Evolutionary conservation across 2,888 invertebrate genomes (phyloP).

Genomic region (Chalcis sispes): DNA sequence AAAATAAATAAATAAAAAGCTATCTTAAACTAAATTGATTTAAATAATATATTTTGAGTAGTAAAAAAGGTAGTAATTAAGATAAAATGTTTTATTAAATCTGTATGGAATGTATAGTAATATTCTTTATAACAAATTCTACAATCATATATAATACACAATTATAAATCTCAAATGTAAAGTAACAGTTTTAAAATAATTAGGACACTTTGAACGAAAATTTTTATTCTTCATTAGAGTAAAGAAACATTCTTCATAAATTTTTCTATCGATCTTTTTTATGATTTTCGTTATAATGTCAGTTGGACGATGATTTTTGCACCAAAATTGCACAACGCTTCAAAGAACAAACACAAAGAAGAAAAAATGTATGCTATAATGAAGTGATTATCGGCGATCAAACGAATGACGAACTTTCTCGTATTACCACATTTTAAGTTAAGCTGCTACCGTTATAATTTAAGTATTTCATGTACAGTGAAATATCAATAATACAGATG

Average conservation of each 20-base stretch:
- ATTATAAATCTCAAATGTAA: constrained; percentile 56
- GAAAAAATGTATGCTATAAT: constrained; percentile 30
- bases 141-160: constrained; percentile 53
- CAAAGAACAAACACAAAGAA: constrained; percentile 39
- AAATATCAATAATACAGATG: constrained; percentile 22
- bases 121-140: constrained; percentile 51
- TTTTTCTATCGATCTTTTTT: constrained; percentile 24
- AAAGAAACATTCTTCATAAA: constrained; percentile 30
- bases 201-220: constrained; percentile 50
- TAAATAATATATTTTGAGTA: constrained; percentile 41
- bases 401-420: constrained; percentile 31
- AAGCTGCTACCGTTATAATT: not conserved
- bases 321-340: constrained; percentile 54
- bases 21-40: constrained; percentile 38
- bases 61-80: constrained; percentile 53
- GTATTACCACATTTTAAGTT: constrained; percentile 23
- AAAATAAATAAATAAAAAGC: not conserved
- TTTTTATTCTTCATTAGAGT: constrained; percentile 41
- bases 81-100: constrained; percentile 57
- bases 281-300: constrained; percentile 22
- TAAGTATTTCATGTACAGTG: constrained; percentile 23
- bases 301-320: constrained; percentile 48
- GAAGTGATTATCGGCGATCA: constrained; percentile 24
- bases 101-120: constrained; percentile 53
- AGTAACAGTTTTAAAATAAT: constrained; percentile 57